phyloP scores from a whole-genome alignment of 2,888 invertebrate genomes.

The Andrena fulva region DNA sequence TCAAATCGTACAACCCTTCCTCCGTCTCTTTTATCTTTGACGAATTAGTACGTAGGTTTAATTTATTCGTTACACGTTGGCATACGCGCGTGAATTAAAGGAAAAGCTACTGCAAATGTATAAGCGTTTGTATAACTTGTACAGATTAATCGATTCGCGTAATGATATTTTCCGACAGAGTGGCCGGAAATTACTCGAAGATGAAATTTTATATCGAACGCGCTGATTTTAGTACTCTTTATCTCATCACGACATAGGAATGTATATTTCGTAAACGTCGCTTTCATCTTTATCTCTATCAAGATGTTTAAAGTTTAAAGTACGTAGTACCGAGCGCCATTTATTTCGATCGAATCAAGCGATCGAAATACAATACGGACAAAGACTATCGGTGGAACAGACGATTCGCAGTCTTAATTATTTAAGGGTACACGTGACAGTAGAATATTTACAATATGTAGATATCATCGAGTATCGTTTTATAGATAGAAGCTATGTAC shows the following conservation, averaged over 20 bases:
- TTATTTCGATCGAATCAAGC: constrained; percentile 39
- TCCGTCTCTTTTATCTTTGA: background rate
- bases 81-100: background rate
- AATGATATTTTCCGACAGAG: background rate
- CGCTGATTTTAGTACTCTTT: background rate
- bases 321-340: constrained; percentile 41
- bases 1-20: background rate
- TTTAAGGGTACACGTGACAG: constrained; percentile 20
- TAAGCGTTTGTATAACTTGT: background rate
- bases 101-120: background rate
- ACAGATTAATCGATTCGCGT: constrained; percentile 22
- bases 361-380: constrained; percentile 22
- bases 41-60: constrained; percentile 24
- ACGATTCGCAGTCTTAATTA: constrained; percentile 11
- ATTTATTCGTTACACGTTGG: constrained; percentile 40
- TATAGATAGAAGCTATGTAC: constrained; percentile 19
- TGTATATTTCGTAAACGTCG: constrained; percentile 5
- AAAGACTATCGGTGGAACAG: constrained; percentile 25
- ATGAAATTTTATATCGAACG: constrained; percentile 4
- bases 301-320: constrained; percentile 3
- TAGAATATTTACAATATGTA: constrained; percentile 45
- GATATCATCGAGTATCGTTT: constrained; percentile 41
- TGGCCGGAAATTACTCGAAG: constrained; percentile 12
- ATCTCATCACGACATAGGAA: background rate
- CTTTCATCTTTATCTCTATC: background rate